Conservation (phyloP, 2,797 vertebrate species). For the Dermochelys coriacea region DNA sequence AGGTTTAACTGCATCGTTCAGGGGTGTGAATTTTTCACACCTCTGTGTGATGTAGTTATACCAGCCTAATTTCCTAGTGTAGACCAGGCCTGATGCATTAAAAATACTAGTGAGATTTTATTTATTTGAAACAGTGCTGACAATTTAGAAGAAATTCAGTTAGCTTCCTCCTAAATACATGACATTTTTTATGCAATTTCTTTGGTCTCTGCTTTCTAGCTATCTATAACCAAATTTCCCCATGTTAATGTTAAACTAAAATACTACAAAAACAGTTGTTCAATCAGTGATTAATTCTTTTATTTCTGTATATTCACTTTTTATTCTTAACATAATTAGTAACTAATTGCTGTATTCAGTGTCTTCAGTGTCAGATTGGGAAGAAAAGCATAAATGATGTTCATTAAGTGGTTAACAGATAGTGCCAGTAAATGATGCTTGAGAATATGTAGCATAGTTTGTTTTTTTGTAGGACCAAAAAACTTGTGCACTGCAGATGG, state of each 20-base stretch:
- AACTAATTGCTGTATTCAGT: background rate
- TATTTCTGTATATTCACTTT: background rate
- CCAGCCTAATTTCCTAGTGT: background rate
- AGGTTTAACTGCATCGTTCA: background rate
- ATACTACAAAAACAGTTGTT: conserved; percentile 18
- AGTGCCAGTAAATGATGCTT: background rate
- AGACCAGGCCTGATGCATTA: background rate
- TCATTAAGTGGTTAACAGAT: background rate
- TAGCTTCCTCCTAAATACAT: conserved; percentile 4
- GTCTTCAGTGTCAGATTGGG: conserved; percentile 2
- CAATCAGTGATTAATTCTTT: rapidly evolving
- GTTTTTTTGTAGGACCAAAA: background rate
- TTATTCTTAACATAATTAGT: background rate
- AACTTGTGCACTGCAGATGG: background rate
- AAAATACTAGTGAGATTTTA: conserved; percentile 1
- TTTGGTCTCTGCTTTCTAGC: conserved; percentile 37
- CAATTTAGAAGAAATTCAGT: background rate
- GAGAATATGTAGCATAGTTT: background rate
- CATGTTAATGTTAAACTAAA: conserved; percentile 28
- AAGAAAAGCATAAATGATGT: background rate
- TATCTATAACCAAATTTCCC: background rate
- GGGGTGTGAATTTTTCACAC: background rate
- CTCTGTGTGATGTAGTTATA: background rate
- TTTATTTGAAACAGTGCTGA: conserved; percentile 23
- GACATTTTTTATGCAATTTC: conserved; percentile 3